Evolutionary conservation across 2,797 vertebrate species (phyloP), one percentile per base, ranked within the genome.

Genomic region (Pygocentrus nattereri): DNA sequence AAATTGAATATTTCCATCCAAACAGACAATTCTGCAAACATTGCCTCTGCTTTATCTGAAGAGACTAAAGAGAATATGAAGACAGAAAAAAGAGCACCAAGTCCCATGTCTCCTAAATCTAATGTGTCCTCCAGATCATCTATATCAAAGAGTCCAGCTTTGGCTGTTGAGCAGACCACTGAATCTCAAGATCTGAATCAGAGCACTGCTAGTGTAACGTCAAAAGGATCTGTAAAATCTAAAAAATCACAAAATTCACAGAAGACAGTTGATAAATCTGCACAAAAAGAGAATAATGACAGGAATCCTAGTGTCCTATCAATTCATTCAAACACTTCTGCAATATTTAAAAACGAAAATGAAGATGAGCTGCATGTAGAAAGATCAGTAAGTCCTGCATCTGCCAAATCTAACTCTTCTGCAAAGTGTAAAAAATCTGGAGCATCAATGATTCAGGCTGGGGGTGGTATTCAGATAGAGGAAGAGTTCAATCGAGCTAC

Each of bases 1-100:
- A 78, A 13, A 16, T 16, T 19, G 79, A 72, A 44, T 44, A 12
- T 44, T 10, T 89, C 81, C n/a, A 84, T 59, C 7, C 84, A 75
- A 38, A 90, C 85, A 30, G 59, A 80, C 13, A 21, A 31, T 50
- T 18, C 18, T 47, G 16, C 27, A 79, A 82, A 54, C 11, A 21
- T 19, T 70, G 25, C 31, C 4, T 5, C 1, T 38, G 15, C 47
- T 34, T 27, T 74, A 68, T 47, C 80, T 81, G 76, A 85, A 19
- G 78, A 84, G 0, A 41, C 0, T 69, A 68, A 18, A 59, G 82
- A 44, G 10, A 44, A 70, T 38, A 41, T 41, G n/a, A 80, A 78
- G 15, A 76, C 59, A 64, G 71, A 86, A 74, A 82, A 83, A 8
- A 91, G 86, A 83, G 81, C 79, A 38, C 21, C 74, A 65, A 90